Evolutionary conservation across 2,888 invertebrate species (phyloP).

Genomic region (Catocala nupta): DNA sequence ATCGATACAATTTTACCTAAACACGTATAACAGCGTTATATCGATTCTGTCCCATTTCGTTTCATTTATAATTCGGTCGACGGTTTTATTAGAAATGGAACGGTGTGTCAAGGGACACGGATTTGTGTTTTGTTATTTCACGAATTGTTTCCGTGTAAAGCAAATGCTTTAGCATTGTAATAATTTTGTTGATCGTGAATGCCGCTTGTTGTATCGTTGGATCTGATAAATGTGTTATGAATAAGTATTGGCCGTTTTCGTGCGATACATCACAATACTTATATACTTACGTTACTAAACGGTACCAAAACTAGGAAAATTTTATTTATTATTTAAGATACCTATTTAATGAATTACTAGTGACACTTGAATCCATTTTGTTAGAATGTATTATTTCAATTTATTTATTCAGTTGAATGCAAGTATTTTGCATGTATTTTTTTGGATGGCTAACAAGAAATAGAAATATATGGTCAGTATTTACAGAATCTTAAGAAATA

Average conservation of each 20-base stretch:
- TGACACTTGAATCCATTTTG: too few species aligned
- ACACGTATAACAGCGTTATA: conserved; percentile 1
- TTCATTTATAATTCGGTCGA: conserved; percentile 10
- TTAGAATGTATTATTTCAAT: too few species aligned
- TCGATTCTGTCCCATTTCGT: conserved; percentile 2
- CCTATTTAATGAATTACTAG: too few species aligned
- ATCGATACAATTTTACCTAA: conserved; percentile 6
- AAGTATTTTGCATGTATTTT: too few species aligned
- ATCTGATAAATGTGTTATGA: neutral
- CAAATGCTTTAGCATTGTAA: conserved; percentile 6
- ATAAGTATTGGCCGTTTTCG: neutral
- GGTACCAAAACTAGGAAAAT: too few species aligned
- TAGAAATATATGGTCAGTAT: too few species aligned
- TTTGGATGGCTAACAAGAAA: too few species aligned
- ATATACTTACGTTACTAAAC: too few species aligned
- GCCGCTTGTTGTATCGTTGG: neutral
- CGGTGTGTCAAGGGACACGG: conserved; percentile 18
- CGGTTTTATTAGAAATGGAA: conserved; percentile 19
- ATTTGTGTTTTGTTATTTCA: conserved; percentile 9
- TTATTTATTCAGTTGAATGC: too few species aligned
- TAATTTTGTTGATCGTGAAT: neutral
- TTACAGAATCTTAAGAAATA: too few species aligned
- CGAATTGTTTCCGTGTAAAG: conserved; percentile 4
- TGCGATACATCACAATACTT: too few species aligned
- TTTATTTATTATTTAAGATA: too few species aligned